A percentile compares a stretch with the other conserved stretches of the same genome.
Evolutionary conservation across 2,797 vertebrate genomes (phyloP).

Genomic region (Myotis findleyi): DNA sequence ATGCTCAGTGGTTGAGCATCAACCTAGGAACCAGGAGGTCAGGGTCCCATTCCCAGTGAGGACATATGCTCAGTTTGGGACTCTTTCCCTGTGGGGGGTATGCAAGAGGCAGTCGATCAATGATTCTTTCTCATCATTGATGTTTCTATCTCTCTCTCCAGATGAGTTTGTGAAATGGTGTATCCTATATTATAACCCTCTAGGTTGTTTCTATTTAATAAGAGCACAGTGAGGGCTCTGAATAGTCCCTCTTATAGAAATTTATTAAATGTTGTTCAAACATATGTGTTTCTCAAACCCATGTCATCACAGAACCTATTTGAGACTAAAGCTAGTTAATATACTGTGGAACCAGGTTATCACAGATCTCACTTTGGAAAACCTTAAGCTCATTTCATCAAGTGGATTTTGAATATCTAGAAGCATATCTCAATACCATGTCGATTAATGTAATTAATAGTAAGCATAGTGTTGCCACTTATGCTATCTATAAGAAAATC

Average conservation of each 20-base stretch:
- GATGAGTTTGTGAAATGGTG: not conserved
- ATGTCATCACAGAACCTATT: not conserved
- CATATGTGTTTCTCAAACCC: not conserved
- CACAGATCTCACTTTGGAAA: not conserved
- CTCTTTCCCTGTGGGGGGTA: too few relatives aligned
- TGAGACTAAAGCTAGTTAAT: slow-evolving; percentile 21
- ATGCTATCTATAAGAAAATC: not conserved
- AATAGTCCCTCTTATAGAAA: not conserved
- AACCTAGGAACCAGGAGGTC: too few relatives aligned
- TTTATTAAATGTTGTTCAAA: not conserved
- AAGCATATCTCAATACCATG: not conserved
- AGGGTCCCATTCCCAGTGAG: too few relatives aligned
- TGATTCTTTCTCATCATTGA: too few relatives aligned
- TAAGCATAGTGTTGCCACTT: not conserved
- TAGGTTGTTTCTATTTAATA: not conserved
- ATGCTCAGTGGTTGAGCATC: too few relatives aligned
- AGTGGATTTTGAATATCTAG: not conserved
- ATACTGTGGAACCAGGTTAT: not conserved
- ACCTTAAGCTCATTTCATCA: not conserved
- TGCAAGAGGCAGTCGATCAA: too few relatives aligned
- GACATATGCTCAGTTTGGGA: too few relatives aligned
- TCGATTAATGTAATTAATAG: not conserved
- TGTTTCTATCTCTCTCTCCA: not conserved
- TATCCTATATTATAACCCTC: not conserved
- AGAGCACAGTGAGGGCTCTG: not conserved